A percentile compares a stretch with the other conserved stretches of the same genome.
These are phyloP conservation scores for Aurelia coerulea DNA, from an alignment of 30 jellyfish, hydroid and myxozoan genomes.

Conservation along the genomic window DNA sequence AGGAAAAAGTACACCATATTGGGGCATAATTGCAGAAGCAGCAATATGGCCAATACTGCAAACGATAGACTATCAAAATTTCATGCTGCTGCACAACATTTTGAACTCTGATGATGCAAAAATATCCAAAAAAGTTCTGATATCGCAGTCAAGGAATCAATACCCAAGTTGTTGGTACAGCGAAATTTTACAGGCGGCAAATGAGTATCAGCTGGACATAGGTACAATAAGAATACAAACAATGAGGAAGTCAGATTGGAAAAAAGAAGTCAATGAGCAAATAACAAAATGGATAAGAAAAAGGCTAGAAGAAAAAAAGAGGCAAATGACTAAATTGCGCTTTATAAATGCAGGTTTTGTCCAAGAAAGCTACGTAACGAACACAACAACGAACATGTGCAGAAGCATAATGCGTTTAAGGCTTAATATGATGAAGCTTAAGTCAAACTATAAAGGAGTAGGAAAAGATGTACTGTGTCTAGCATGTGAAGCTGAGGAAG, in stretches of 20 bases:
- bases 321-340: background rate
- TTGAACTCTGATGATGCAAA: background rate
- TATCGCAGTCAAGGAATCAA: background rate
- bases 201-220: background rate
- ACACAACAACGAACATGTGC: background rate
- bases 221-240: background rate
- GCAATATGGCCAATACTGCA: slow-evolving; percentile 5
- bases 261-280: background rate
- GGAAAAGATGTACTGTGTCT: background rate
- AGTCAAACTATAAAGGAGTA: background rate
- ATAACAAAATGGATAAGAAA: background rate
- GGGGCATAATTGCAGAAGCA: slow-evolving; percentile 8
- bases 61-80: background rate
- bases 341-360: background rate
- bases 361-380: background rate
- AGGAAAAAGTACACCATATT: background rate
- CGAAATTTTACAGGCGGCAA: background rate
- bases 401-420: no score
- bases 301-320: background rate
- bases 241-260: background rate
- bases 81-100: slow-evolving; percentile 7
- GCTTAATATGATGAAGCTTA: background rate
- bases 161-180: background rate
- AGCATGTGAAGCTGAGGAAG: background rate
- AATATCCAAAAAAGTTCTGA: background rate